phyloP scores from a whole-genome alignment of 2,113 vertebrate species.

The Oceanites oceanicus region DNA sequence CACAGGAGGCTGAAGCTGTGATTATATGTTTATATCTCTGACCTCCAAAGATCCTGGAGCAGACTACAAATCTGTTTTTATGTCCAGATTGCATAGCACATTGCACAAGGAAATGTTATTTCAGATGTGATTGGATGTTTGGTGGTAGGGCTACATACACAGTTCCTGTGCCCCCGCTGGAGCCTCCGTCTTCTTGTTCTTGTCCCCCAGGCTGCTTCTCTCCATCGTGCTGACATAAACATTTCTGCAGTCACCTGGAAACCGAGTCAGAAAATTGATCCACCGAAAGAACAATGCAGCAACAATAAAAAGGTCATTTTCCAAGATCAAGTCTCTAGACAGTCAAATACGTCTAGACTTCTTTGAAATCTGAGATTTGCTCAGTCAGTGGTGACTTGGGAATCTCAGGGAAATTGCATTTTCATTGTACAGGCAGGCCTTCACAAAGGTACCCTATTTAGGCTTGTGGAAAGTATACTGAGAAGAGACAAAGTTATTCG shows the following conservation, averaged over 20 bases:
- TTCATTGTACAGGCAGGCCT: neutral
- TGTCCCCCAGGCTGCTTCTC: neutral
- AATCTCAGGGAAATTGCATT: neutral
- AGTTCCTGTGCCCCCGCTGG: neutral
- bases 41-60: neutral
- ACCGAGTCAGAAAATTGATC: neutral
- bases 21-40: neutral
- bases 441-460: neutral
- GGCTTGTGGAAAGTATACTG: neutral
- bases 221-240: neutral
- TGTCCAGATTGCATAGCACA: neutral
- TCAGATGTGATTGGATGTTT: neutral
- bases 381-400: neutral
- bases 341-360: neutral
- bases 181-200: neutral
- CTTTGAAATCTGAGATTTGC: neutral
- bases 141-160: neutral
- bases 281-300: neutral
- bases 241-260: neutral
- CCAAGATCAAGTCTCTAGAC: neutral
- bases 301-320: neutral
- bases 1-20: neutral
- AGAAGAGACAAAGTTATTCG: neutral
- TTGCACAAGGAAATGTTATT: neutral
- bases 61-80: neutral